Evolutionary conservation across 2,888 invertebrate genomes (phyloP).

Genomic region (Scaptomyza parva): DNA sequence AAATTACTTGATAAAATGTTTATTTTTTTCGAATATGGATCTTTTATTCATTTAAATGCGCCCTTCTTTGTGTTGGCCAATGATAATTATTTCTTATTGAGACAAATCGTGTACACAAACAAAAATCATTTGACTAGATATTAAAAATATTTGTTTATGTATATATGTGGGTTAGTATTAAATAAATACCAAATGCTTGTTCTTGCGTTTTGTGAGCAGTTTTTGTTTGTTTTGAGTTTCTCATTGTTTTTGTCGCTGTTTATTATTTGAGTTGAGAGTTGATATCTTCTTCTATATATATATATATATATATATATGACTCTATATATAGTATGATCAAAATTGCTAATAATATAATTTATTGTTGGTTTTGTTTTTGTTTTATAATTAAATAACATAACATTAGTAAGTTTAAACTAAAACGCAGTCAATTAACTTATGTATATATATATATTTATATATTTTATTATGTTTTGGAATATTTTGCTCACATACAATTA

Average conservation of each 20-base stretch:
- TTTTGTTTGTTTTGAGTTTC: too few species aligned
- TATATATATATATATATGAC: constrained; percentile 1
- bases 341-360: constrained; percentile 42
- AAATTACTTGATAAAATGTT: constrained; percentile 12
- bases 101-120: constrained; percentile 40
- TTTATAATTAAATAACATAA: constrained; percentile 79
- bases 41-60: constrained; percentile 45
- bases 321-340: constrained; percentile 45
- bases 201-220: constrained; percentile 40
- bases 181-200: constrained; percentile 50
- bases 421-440: constrained; percentile 69
- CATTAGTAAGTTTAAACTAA: constrained; percentile 73
- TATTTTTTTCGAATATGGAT: constrained; percentile 11
- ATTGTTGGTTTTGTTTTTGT: constrained; percentile 20
- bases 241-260: constrained; percentile 30
- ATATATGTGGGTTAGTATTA: constrained; percentile 41
- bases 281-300: constrained; percentile 9
- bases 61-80: constrained; percentile 6
- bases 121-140: constrained; percentile 71
- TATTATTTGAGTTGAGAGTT: constrained; percentile 25
- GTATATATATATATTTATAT: neutral
- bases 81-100: constrained; percentile 2
- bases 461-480: constrained; percentile 74
- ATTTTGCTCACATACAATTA: constrained; percentile 53
- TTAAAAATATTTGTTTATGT: constrained; percentile 47